Percentiles rank a stretch among this genome's conserved stretches.
Evolutionary conservation across 2,888 invertebrate species (phyloP).

Genomic region (Crematogaster levior): DNA sequence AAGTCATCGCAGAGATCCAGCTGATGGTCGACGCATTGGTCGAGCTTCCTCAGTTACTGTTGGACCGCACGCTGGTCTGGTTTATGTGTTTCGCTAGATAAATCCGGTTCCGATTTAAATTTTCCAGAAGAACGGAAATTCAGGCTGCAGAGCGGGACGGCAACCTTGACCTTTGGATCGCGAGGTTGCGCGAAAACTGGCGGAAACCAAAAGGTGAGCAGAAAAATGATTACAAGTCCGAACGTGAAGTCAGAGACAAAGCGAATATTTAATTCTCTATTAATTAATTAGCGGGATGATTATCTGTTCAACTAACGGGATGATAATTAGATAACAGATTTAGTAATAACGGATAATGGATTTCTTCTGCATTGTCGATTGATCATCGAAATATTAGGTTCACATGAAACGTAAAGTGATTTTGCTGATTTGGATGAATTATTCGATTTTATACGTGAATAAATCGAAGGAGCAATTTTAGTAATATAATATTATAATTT

Average conservation of each 20-base stretch:
- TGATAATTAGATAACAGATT: conserved; percentile 24
- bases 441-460: neutral
- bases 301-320: too few species aligned
- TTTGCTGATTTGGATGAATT: neutral
- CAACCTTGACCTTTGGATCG: conserved; percentile 59
- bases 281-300: conserved; percentile 24
- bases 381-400: neutral
- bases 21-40: conserved; percentile 78
- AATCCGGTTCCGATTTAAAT: conserved; percentile 53
- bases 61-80: conserved; percentile 76
- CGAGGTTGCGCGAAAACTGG: conserved; percentile 27
- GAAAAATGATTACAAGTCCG: conserved; percentile 4
- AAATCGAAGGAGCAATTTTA: neutral
- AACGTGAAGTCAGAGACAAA: neutral
- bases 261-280: neutral
- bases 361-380: conserved; percentile 2
- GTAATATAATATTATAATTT: neutral
- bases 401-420: neutral
- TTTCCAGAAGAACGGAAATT: conserved; percentile 54
- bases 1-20: conserved; percentile 77
- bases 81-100: conserved; percentile 49
- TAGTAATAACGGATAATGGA: conserved; percentile 13
- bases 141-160: neutral
- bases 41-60: conserved; percentile 80
- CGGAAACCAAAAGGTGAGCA: conserved; percentile 25